A percentile compares a stretch with the other conserved stretches of the same genome.
These are phyloP conservation scores for Orchestes rusci DNA, from an alignment of 2,888 invertebrate species.

Conservation along the genomic window DNA sequence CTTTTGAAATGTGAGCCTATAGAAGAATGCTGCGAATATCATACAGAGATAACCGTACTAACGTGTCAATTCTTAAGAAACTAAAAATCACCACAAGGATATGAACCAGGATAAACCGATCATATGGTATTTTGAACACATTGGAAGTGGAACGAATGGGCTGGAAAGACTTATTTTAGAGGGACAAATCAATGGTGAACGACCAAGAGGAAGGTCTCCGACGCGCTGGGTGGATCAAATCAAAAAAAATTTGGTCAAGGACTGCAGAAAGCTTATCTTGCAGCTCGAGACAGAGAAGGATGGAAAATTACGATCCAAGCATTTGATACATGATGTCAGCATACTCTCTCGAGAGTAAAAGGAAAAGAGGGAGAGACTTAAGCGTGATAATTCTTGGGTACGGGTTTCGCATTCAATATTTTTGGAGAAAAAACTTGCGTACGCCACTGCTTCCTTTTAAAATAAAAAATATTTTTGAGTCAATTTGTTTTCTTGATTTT, in stretches of 20 bases:
- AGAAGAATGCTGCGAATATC: slow-evolving; percentile 4
- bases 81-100: background rate
- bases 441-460: too few species aligned
- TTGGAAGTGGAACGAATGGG: slow-evolving; percentile 5
- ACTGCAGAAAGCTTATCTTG: too few species aligned
- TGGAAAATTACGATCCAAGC: slow-evolving; percentile 4
- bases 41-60: slow-evolving; percentile 2
- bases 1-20: slow-evolving; percentile 2
- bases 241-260: background rate
- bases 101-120: slow-evolving; percentile 5
- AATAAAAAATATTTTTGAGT: too few species aligned
- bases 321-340: too few species aligned
- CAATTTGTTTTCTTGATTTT: too few species aligned
- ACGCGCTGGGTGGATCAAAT: slow-evolving; percentile 5
- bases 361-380: too few species aligned
- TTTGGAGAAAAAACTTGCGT: too few species aligned
- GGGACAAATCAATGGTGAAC: slow-evolving; percentile 8
- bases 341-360: too few species aligned
- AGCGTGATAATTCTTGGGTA: too few species aligned
- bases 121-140: slow-evolving; percentile 10
- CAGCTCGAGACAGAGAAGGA: too few species aligned
- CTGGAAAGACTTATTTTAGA: background rate
- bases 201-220: slow-evolving; percentile 6
- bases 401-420: too few species aligned
- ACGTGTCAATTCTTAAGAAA: slow-evolving; percentile 5